These are phyloP conservation scores for Mastomys coucha DNA, from an alignment of 2,113 vertebrate genomes.

Conservation along the genomic window DNA sequence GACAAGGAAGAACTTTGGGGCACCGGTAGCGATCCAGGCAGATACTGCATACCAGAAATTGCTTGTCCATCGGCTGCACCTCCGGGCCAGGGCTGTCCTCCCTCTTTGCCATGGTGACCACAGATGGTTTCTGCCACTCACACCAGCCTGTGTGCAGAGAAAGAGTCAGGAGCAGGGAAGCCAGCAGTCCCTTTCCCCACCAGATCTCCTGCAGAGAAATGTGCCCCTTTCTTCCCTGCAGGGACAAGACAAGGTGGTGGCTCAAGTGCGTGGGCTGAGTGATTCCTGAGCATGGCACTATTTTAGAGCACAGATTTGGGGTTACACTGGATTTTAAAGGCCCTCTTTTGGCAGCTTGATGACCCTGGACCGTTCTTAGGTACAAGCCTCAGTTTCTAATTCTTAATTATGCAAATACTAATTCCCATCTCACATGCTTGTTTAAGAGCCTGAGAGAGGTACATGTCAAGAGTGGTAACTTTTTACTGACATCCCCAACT, in stretches of 20 bases:
- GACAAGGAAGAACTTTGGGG: conserved; percentile 91
- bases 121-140: conserved; percentile 46
- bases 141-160: conserved; percentile 65
- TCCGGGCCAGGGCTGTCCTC: conserved; percentile 93
- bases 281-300: neutral
- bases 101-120: conserved; percentile 90
- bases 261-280: neutral
- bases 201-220: neutral
- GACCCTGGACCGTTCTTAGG: neutral
- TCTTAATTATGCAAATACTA: conserved; percentile 22
- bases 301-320: conserved; percentile 5
- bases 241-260: neutral
- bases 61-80: conserved; percentile 97
- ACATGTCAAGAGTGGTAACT: neutral
- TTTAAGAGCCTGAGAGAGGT: neutral
- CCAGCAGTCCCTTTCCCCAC: neutral
- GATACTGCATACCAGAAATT: conserved; percentile 98
- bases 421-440: neutral
- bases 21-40: conserved; percentile 96
- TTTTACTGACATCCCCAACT: neutral
- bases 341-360: conserved; percentile 19
- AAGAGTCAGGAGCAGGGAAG: neutral
- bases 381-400: conserved; percentile 38
- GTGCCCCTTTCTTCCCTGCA: neutral
- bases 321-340: conserved; percentile 1